Evolutionary conservation across 2,797 vertebrate genomes (phyloP).

Genomic region (Capromys pilorides): DNA sequence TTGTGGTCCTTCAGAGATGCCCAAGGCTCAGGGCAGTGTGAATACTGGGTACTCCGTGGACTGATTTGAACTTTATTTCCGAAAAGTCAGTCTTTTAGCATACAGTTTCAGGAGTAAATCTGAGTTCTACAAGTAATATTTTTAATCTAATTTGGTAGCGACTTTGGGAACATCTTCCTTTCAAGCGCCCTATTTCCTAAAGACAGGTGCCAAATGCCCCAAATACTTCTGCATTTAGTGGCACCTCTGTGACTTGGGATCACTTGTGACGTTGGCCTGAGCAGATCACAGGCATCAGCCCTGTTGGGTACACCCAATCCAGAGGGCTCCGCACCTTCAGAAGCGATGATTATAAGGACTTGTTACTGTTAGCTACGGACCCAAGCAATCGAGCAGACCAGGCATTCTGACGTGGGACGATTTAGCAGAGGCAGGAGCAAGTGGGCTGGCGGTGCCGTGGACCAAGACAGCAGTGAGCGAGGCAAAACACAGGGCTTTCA

Average conservation of each 20-base stretch:
- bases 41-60: neutral
- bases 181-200: neutral
- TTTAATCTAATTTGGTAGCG: conserved; percentile 40
- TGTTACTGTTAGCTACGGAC: neutral
- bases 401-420: too few species aligned
- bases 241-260: neutral
- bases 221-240: neutral
- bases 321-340: neutral
- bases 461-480: too few species aligned
- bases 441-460: too few species aligned
- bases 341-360: neutral
- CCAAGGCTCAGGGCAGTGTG: neutral
- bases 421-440: too few species aligned
- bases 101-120: conserved; percentile 43
- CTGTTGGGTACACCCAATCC: conserved; percentile 5
- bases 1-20: neutral
- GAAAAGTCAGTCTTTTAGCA: neutral
- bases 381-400: too few species aligned
- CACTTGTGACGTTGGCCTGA: neutral
- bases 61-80: neutral
- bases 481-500: too few species aligned
- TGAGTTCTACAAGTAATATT: conserved; percentile 7
- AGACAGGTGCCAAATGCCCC: neutral
- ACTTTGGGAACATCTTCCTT: conserved; percentile 27
- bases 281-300: conserved; percentile 6